A percentile compares a stretch with the other conserved stretches of the same genome.
phyloP scores from a whole-genome alignment of 1,140 invertebrate genomes.

The Zaprionus africanus region DNA sequence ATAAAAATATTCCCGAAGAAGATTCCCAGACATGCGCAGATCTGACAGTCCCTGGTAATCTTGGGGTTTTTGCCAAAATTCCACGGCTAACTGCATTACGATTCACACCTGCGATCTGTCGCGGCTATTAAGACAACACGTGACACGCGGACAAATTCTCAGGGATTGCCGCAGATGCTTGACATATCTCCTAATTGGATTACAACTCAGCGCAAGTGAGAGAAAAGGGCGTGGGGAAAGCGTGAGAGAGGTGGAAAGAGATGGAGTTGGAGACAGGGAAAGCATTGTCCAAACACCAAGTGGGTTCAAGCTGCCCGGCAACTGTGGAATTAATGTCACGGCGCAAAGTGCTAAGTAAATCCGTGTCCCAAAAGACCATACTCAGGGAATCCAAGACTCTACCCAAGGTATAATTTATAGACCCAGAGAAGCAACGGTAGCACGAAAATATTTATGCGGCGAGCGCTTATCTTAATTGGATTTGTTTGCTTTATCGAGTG shows the following conservation, averaged over 20 bases:
- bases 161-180: slow-evolving; percentile 47
- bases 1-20: neutral
- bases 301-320: slow-evolving; percentile 46
- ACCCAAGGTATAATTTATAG: slow-evolving; percentile 42
- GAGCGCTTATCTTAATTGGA: slow-evolving; percentile 65
- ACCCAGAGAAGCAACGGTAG: slow-evolving; percentile 52
- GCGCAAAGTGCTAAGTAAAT: slow-evolving; percentile 48
- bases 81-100: slow-evolving; percentile 19
- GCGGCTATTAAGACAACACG: slow-evolving; percentile 51
- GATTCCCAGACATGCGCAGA: neutral
- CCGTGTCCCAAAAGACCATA: slow-evolving; percentile 12
- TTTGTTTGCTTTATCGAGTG: slow-evolving; percentile 50
- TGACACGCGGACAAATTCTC: slow-evolving; percentile 57
- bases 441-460: slow-evolving; percentile 44
- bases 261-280: slow-evolving; percentile 24
- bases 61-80: slow-evolving; percentile 15
- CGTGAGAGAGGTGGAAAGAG: neutral
- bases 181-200: slow-evolving; percentile 78
- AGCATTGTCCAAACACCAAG: slow-evolving; percentile 68
- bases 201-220: slow-evolving; percentile 36
- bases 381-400: neutral
- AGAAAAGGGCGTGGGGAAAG: neutral
- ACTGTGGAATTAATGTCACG: slow-evolving; percentile 71
- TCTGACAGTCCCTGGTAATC: slow-evolving; percentile 2
- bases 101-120: slow-evolving; percentile 58